Conservation (phyloP, 2,113 vertebrate species). For the Oenanthe oenanthe region DNA sequence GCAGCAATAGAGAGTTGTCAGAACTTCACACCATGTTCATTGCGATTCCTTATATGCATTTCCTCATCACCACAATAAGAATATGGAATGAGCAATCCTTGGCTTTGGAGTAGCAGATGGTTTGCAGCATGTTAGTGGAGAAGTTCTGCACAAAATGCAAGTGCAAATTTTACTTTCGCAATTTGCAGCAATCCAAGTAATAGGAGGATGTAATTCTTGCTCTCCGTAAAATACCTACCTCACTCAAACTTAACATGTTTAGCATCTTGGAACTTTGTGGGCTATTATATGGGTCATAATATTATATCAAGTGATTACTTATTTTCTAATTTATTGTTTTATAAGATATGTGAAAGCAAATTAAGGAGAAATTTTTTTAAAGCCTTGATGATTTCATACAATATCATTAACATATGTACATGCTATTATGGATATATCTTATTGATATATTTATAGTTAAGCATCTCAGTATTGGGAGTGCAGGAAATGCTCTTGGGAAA, state of each 20-base stretch:
- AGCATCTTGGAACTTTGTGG: not conserved
- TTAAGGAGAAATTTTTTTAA: not conserved
- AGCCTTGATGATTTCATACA: not conserved
- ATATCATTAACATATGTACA: not conserved
- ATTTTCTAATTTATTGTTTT: not conserved
- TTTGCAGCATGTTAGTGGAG: not conserved
- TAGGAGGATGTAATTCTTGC: not conserved
- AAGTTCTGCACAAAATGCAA: not conserved
- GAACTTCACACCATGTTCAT: not conserved
- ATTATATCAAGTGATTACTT: not conserved
- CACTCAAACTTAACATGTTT: not conserved
- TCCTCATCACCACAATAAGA: not conserved
- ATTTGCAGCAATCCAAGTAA: not conserved
- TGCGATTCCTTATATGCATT: not conserved
- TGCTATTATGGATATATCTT: not conserved
- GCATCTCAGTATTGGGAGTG: not conserved
- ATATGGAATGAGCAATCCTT: not conserved
- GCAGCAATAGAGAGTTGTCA: not conserved
- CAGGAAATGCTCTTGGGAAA: not conserved
- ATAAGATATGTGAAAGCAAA: not conserved
- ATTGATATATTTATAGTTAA: not conserved
- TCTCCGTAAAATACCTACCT: not conserved
- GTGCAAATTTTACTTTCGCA: not conserved
- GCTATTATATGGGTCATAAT: not conserved
- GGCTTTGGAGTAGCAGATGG: not conserved